phyloP scores from a whole-genome alignment of 2,888 invertebrate genomes.

The Phyllotreta striolata region DNA sequence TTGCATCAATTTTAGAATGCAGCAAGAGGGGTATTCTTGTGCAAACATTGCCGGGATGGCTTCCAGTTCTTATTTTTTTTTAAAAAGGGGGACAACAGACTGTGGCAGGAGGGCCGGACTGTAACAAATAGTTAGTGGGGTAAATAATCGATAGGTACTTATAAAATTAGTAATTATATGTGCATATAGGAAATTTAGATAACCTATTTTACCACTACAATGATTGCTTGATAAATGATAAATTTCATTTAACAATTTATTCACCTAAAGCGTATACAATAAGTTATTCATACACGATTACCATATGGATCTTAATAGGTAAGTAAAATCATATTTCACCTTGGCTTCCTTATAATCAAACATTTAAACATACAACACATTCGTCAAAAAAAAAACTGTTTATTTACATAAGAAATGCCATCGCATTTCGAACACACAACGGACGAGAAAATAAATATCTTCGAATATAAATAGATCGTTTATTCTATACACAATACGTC shows the following conservation, averaged over 20 bases:
- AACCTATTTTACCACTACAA: no score
- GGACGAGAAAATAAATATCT: conserved; percentile 38
- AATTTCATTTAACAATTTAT: no score
- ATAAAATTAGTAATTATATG: no score
- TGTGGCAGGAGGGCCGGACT: no score
- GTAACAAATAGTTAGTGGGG: no score
- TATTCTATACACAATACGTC: conserved; percentile 44
- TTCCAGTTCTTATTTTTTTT: conserved; percentile 23
- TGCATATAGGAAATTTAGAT: no score
- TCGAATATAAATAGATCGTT: conserved; percentile 45
- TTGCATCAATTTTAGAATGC: conserved; percentile 56
- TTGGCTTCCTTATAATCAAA: conserved; percentile 22
- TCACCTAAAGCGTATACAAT: no score
- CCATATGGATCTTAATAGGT: no score
- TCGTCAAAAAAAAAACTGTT: conserved; percentile 12
- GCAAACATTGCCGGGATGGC: conserved; percentile 50
- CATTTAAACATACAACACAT: not conserved
- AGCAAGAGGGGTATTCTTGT: conserved; percentile 53
- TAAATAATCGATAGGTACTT: no score
- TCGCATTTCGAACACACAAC: conserved; percentile 1
- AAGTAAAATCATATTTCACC: conserved; percentile 12
- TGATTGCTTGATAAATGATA: no score
- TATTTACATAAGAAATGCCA: conserved; percentile 25
- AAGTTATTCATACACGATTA: no score
- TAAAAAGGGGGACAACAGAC: no score